Conservation (phyloP, 2,888 invertebrate species). For the Drosophila colorata region DNA sequence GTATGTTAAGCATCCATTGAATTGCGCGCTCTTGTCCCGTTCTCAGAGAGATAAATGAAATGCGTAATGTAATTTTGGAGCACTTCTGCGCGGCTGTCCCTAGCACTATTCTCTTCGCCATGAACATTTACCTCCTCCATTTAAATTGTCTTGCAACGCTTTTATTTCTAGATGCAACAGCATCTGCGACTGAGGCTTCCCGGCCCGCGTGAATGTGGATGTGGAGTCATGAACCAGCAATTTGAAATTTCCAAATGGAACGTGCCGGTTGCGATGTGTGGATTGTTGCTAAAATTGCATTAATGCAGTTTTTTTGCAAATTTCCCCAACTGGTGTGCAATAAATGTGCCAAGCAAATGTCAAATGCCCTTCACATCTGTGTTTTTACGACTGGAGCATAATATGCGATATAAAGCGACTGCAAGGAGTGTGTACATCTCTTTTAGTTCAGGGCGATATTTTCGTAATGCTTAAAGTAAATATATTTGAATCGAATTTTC, state of each 20-base stretch:
- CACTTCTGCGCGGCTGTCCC: conserved; percentile 17
- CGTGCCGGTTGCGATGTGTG: conserved; percentile 56
- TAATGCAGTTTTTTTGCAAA: conserved; percentile 52
- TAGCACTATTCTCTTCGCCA: conserved; percentile 1
- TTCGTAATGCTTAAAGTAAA: too few relatives aligned
- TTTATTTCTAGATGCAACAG: too few relatives aligned
- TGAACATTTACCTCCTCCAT: not conserved
- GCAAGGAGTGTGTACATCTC: too few relatives aligned
- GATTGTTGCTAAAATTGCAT: conserved; percentile 73
- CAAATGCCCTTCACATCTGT: conserved; percentile 50
- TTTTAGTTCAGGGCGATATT: too few relatives aligned
- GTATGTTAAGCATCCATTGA: too few relatives aligned
- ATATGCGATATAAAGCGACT: not conserved
- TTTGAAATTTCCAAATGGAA: conserved; percentile 56
- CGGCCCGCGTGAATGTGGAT: conserved; percentile 13
- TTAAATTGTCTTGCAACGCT: not conserved
- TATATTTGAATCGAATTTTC: not conserved
- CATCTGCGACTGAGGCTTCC: too few relatives aligned
- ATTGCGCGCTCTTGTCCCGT: too few relatives aligned
- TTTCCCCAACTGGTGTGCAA: conserved; percentile 39
- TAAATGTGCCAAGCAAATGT: conserved; percentile 64
- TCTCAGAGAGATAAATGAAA: not conserved
- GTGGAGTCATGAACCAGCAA: conserved; percentile 63
- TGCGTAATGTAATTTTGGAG: conserved; percentile 31
- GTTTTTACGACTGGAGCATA: conserved; percentile 11